These are phyloP conservation scores for Sterna hirundo DNA, from an alignment of 2,113 vertebrate species.

Conservation along the genomic window DNA sequence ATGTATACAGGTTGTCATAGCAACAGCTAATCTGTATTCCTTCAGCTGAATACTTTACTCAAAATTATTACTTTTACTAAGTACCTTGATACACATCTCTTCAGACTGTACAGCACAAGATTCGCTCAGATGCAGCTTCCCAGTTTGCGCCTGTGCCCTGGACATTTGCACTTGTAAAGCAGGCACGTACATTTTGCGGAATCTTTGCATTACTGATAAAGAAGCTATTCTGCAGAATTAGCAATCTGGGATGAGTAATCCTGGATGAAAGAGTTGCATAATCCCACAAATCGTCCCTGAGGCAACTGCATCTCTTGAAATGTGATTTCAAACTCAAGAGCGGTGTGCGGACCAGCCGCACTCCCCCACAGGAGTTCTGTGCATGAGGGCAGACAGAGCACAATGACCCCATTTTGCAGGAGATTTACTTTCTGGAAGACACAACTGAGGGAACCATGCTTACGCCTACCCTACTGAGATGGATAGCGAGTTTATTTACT, in stretches of 20 bases:
- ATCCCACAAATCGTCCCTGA: background rate
- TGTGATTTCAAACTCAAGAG: background rate
- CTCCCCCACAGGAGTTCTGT: fast-evolving
- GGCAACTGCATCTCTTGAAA: background rate
- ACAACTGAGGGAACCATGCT: background rate
- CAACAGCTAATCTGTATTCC: background rate
- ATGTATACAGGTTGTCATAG: background rate
- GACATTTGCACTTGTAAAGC: background rate
- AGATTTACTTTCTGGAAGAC: background rate
- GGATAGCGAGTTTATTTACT: background rate
- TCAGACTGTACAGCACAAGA: background rate
- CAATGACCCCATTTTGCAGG: background rate
- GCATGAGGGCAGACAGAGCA: fast-evolving
- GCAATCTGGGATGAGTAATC: background rate
- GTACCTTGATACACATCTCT: background rate
- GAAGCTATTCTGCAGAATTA: background rate
- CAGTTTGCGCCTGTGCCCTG: background rate
- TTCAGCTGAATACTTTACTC: background rate
- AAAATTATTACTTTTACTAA: background rate
- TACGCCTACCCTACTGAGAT: background rate
- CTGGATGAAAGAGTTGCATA: background rate
- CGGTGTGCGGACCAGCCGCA: background rate
- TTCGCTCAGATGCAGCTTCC: background rate
- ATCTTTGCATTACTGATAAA: background rate
- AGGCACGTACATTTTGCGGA: background rate